Conservation (phyloP, 2,113 vertebrate genomes). For the Perca fluviatilis region DNA sequence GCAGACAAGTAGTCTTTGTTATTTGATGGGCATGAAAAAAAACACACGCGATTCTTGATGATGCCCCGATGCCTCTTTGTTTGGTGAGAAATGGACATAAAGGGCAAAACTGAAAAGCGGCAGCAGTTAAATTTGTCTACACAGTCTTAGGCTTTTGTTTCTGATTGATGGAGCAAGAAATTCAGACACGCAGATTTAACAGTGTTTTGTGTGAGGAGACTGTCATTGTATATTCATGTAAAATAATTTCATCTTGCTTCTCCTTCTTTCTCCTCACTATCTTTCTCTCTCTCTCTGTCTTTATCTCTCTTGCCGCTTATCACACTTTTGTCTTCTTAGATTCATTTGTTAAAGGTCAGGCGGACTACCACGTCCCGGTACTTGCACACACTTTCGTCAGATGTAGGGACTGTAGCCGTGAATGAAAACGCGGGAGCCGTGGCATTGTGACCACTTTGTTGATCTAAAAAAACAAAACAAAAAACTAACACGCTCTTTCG, state of each 20-base stretch:
- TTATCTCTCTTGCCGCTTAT: constrained; percentile 17
- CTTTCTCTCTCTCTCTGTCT: neutral
- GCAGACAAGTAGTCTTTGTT: constrained; percentile 36
- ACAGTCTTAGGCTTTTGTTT: constrained; percentile 63
- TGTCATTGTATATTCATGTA: constrained; percentile 29
- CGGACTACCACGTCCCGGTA: constrained; percentile 17
- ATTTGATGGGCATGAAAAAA: constrained; percentile 56
- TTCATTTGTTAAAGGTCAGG: constrained; percentile 60
- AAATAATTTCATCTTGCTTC: constrained; percentile 12
- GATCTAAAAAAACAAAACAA: neutral
- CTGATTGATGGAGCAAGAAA: constrained; percentile 63
- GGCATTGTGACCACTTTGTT: constrained; percentile 39
- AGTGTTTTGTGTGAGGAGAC: constrained; percentile 35
- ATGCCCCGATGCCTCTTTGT: constrained; percentile 42
- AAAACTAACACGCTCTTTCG: neutral
- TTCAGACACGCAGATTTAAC: constrained; percentile 44
- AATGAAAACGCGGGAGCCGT: constrained; percentile 33
- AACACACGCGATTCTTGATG: constrained; percentile 18
- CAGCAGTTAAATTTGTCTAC: constrained; percentile 41
- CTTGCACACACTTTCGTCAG: constrained; percentile 50
- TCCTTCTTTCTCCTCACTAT: neutral
- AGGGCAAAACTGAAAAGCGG: constrained; percentile 64
- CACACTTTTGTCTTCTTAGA: constrained; percentile 35
- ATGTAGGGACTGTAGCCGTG: constrained; percentile 7
- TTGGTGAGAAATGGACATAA: constrained; percentile 59